Conservation (phyloP, 2,797 vertebrate species). For the Eleutherodactylus coqui region DNA sequence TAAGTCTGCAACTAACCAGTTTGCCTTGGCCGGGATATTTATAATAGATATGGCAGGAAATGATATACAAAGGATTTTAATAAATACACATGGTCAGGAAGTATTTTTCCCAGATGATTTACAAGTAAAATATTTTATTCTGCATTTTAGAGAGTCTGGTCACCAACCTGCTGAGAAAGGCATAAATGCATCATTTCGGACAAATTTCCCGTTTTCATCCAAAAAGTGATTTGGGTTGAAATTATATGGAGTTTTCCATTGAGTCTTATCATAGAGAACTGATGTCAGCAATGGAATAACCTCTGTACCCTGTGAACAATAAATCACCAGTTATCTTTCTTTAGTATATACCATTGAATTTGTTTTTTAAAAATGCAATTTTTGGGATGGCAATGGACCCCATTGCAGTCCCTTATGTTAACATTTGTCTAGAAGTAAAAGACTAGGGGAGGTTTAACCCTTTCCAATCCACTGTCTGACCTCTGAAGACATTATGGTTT, state of each 20-base stretch:
- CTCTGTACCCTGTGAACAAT: slow-evolving; percentile 68
- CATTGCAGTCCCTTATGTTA: not conserved
- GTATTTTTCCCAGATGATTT: too few species aligned
- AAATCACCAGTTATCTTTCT: not conserved
- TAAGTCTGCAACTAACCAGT: too few species aligned
- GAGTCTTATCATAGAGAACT: slow-evolving; percentile 65
- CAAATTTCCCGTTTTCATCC: slow-evolving; percentile 69
- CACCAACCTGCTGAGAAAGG: slow-evolving; percentile 71
- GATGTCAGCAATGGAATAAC: slow-evolving; percentile 71
- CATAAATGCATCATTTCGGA: slow-evolving; percentile 70
- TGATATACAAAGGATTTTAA: too few species aligned
- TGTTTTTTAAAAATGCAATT: not conserved
- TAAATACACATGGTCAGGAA: too few species aligned
- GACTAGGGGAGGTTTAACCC: too few species aligned
- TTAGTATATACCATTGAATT: not conserved
- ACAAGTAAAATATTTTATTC: too few species aligned
- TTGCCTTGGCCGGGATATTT: too few species aligned
- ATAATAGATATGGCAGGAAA: too few species aligned
- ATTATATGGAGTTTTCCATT: slow-evolving; percentile 69
- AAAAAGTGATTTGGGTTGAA: slow-evolving; percentile 74
- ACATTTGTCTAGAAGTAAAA: too few species aligned
- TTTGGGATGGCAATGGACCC: not conserved
- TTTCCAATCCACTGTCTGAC: too few species aligned
- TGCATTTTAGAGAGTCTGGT: not conserved
- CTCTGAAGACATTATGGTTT: too few species aligned